Evolutionary conservation across 2,797 vertebrate genomes (phyloP), one percentile per base, ranked within the genome.

Genomic region (Podarcis siculus): DNA sequence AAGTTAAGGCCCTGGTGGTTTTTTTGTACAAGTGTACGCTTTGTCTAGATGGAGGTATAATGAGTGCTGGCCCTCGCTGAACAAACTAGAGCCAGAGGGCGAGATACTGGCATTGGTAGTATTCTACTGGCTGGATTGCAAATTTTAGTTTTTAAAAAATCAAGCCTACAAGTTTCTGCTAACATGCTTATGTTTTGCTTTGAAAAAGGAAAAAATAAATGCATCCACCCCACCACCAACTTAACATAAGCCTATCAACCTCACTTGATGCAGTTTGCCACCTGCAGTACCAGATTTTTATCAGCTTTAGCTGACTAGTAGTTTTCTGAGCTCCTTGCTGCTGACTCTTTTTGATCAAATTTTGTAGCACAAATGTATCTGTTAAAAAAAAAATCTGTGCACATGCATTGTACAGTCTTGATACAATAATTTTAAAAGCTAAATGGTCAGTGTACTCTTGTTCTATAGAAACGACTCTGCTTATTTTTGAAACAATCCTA

Each of bases 401-500:
- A 15, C 27, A 8, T 21, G 25, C 4, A 10, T 71, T 21, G 4
- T 66, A 71, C 3, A n/a, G 73, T 67, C 42, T 67, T 4, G 32
- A 55, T 55, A 55, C 49, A 3, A 55, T 61, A 12, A 3, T 58
- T 55, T 58, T 45, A 7, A 35, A 32, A 78, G 25, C 25, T 27
- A 17, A 79, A 79, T 12, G 66, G 64, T n/a, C 76, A 35, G 79
- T 85, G 32, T 72, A 15, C 90, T 90, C 85, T 92, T 95, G 93
- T 95, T 93, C 95, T 93, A 94, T 80, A 95, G 95, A 95, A 95
- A 92, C 94, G 95, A 92, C 94, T 95, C 95, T 79, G 19, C 49
- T 35, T 95, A 93, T 95, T 75, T 95, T 64, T 64, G 61, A 64
- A 64, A 92, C 91, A 82, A 73, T 81, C 49, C 35, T 94, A 94